Conservation (phyloP, 2,797 vertebrate genomes). For the Bryconaethiops microstoma region DNA sequence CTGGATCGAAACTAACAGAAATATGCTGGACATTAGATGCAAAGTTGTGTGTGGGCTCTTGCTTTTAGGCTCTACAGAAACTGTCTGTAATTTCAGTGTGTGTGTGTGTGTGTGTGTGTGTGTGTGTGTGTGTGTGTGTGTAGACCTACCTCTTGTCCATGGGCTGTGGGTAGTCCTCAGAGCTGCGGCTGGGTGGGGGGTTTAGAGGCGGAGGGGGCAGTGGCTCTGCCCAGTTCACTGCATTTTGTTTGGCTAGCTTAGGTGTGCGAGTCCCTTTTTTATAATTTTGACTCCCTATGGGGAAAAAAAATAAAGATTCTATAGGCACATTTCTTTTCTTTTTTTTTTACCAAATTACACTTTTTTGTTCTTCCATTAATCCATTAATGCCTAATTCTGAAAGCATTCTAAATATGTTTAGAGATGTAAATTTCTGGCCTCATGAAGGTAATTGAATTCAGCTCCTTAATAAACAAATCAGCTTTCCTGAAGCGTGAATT, state of each 20-base stretch:
- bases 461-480: too few relatives aligned
- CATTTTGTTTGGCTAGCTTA: slow-evolving; percentile 91
- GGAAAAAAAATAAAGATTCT: neutral
- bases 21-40: neutral
- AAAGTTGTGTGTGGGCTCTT: neutral
- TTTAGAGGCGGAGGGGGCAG: slow-evolving; percentile 94
- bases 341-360: too few relatives aligned
- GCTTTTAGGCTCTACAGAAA: neutral
- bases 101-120: slow-evolving; percentile 19
- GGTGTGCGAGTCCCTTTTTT: slow-evolving; percentile 92
- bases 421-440: too few relatives aligned
- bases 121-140: too few relatives aligned
- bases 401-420: too few relatives aligned
- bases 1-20: slow-evolving; percentile 86
- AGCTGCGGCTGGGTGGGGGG: slow-evolving; percentile 84
- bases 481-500: too few relatives aligned
- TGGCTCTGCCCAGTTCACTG: slow-evolving; percentile 97
- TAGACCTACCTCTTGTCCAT: slow-evolving; percentile 85
- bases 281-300: slow-evolving; percentile 94
- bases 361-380: too few relatives aligned
- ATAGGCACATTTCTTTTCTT: neutral
- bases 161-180: slow-evolving; percentile 85
- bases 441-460: too few relatives aligned
- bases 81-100: neutral
- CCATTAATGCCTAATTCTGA: too few relatives aligned